Conservation (phyloP, 1,140 invertebrate genomes). For the Polypedilum pembai region DNA sequence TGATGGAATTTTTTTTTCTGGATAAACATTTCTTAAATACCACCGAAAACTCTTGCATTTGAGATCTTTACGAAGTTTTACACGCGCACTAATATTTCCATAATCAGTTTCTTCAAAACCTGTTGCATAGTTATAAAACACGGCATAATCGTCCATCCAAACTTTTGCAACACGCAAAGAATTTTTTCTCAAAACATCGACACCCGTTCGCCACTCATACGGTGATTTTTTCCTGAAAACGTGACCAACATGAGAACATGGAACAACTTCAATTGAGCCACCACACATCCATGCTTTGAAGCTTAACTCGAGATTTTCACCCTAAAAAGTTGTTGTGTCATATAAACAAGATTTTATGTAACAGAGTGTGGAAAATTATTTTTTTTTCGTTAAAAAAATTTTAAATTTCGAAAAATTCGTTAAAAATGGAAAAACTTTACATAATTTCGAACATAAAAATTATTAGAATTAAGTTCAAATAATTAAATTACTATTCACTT, state of each 20-base stretch:
- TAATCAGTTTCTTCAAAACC: slow-evolving; percentile 57
- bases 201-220: slow-evolving; percentile 57
- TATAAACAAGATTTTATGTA: too few species aligned
- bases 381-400: too few species aligned
- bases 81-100: slow-evolving; percentile 72
- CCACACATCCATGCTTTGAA: slow-evolving; percentile 78
- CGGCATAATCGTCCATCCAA: slow-evolving; percentile 87
- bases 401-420: too few species aligned
- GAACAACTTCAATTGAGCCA: slow-evolving; percentile 66
- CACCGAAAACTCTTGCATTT: slow-evolving; percentile 85
- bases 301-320: slow-evolving; percentile 96
- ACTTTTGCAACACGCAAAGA: slow-evolving; percentile 81
- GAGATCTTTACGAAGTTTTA: slow-evolving; percentile 59
- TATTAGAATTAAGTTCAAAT: too few species aligned
- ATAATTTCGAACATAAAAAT: too few species aligned
- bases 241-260: slow-evolving; percentile 79
- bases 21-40: slow-evolving; percentile 90
- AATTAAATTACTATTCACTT: too few species aligned
- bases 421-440: too few species aligned
- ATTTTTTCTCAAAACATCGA: slow-evolving; percentile 80
- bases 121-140: not conserved
- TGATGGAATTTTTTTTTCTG: slow-evolving; percentile 64
- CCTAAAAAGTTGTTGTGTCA: slow-evolving; percentile 38
- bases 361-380: too few species aligned
- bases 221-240: slow-evolving; percentile 70